phyloP scores from a whole-genome alignment of 2,888 invertebrate species.

The Hypolimnas misippus region DNA sequence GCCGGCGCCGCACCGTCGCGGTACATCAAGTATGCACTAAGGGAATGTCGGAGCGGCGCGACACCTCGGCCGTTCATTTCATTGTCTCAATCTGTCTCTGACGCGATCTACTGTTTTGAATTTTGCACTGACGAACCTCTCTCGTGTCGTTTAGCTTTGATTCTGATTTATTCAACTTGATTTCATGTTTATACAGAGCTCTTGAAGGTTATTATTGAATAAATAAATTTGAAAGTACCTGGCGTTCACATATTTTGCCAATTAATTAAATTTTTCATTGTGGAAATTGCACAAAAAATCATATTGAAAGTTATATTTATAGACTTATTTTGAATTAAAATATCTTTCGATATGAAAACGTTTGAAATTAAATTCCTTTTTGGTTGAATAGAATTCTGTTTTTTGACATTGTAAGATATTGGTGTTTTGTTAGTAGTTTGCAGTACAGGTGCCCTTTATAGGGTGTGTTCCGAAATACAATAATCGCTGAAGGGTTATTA shows the following conservation, averaged over 20 bases:
- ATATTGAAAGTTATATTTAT: too few relatives aligned
- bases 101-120: constrained; percentile 50
- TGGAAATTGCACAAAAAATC: too few relatives aligned
- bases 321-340: too few relatives aligned
- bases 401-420: too few relatives aligned
- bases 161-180: constrained; percentile 28
- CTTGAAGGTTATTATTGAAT: background rate
- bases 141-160: constrained; percentile 34
- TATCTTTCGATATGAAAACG: too few relatives aligned
- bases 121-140: constrained; percentile 48
- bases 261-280: too few relatives aligned
- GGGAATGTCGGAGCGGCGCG: constrained; percentile 75
- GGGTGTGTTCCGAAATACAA: too few relatives aligned
- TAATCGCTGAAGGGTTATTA: too few relatives aligned
- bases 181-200: constrained; percentile 5
- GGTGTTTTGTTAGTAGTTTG: too few relatives aligned
- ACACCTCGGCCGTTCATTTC: constrained; percentile 79
- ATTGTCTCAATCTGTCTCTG: constrained; percentile 69
- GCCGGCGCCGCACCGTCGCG: constrained; percentile 50
- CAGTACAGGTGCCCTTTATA: too few relatives aligned
- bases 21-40: constrained; percentile 81
- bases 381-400: too few relatives aligned
- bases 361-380: too few relatives aligned
- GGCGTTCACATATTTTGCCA: background rate
- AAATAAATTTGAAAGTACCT: background rate